phyloP scores from a whole-genome alignment of 2,797 vertebrate genomes.

The Hippoglossus hippoglossus region DNA sequence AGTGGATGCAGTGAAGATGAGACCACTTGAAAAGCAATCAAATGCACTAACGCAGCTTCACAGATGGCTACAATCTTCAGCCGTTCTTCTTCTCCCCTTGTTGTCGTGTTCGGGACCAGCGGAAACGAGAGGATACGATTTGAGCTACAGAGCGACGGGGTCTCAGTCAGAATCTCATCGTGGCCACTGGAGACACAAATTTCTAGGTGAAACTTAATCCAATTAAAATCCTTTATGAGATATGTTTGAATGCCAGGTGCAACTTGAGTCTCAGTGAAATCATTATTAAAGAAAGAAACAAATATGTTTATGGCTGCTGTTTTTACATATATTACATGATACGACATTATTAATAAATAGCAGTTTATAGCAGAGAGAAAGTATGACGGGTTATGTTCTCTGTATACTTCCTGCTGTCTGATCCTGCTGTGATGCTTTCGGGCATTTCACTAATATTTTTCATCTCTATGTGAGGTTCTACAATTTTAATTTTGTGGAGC shows the following conservation, averaged over 20 bases:
- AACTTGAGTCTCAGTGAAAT: constrained; percentile 3
- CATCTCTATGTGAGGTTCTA: constrained; percentile 21
- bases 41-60: too few species aligned
- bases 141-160: too few species aligned
- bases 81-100: too few species aligned
- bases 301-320: too few species aligned
- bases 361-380: constrained; percentile 9
- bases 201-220: neutral
- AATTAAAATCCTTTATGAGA: too few species aligned
- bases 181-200: neutral
- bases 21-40: too few species aligned
- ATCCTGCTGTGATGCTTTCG: constrained; percentile 1
- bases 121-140: too few species aligned
- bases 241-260: neutral
- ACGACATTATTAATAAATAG: constrained; percentile 21
- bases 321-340: neutral
- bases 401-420: constrained; percentile 15
- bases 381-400: constrained; percentile 12
- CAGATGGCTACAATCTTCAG: too few species aligned
- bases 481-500: constrained; percentile 26
- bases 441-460: neutral
- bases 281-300: neutral
- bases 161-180: too few species aligned
- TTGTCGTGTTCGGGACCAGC: too few species aligned
- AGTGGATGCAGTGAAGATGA: too few species aligned